Base-by-base conservation (phyloP, 2,888 invertebrate species). In the Aplocera efformata region DNA sequence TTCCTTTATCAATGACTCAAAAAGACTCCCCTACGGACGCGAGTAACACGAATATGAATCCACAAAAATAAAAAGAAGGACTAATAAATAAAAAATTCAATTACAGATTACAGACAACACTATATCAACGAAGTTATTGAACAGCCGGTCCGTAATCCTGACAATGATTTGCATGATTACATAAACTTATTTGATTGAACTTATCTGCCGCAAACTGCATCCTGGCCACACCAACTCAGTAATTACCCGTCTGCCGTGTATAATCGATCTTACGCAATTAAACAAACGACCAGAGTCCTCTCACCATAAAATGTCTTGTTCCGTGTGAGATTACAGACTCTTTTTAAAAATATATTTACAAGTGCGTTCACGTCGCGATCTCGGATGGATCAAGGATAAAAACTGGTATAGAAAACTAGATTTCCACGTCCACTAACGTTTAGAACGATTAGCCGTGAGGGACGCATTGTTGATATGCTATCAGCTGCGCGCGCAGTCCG, bases 401-500 rank as follows among this genome's bases (percentile, higher is more conserved):
- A 81, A 80, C 82, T 74, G 67, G 82, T 77, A 79, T 75, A 73
- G 75, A 58, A 72, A 81, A 83, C 82, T 83, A 83, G 83, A 81
- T 81, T 82, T 83, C 67, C 77, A 74, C 72, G 74, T 72, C 70
- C 63, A 62, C 61, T 60, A 64, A 69, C 71, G 79, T 69, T 85
- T 82, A 83, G 83, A 81, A 71, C 71, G 80, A 83, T 83, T 84
- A 79, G 78, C 64, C 64, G 68, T 63, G 63, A 75, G 78, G 69
- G 72, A 71, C 63, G 79, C 72, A 74, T 82, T 82, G 85, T 82
- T 85, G 86, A 86, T 86, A 86, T 63, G 68, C 72, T 84, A 83
- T 85, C 88, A 86, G 86, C 84, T 85, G 84, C 70, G 67, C 72
- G 59, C 78, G 77, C 86, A 86, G 88, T 86, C 72, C 76, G 82